phyloP scores from a whole-genome alignment of 1,140 invertebrate species.

The Notospermus geniculatus region DNA sequence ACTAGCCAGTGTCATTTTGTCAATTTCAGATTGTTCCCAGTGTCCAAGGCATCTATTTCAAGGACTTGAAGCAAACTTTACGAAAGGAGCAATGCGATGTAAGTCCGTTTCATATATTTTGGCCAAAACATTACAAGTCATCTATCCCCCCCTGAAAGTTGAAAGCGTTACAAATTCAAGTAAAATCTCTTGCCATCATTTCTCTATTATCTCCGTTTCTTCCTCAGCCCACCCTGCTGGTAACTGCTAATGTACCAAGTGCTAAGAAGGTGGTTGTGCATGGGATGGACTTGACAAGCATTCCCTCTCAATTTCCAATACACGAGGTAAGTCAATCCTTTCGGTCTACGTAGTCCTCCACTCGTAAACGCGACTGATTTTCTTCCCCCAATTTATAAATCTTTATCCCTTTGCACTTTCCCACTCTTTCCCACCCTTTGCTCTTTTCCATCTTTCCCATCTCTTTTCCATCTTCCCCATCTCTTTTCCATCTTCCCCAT shows the following conservation, averaged over 20 bases:
- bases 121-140: no score
- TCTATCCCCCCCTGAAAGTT: no score
- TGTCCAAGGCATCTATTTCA: slow-evolving; percentile 99
- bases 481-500: no score
- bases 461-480: no score
- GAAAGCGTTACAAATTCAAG: no score
- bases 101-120: slow-evolving; percentile 38
- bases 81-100: slow-evolving; percentile 98
- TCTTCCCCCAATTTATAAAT: no score
- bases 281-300: slow-evolving; percentile 88
- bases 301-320: slow-evolving; percentile 97
- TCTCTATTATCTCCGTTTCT: slow-evolving; percentile 10
- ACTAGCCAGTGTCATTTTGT: no score
- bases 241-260: slow-evolving; percentile 97
- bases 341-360: no score
- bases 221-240: slow-evolving; percentile 76
- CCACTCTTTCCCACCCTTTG: background rate
- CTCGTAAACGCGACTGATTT: no score
- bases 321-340: slow-evolving; percentile 81
- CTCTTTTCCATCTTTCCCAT: no score
- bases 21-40: slow-evolving; percentile 76
- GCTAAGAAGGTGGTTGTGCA: slow-evolving; percentile 99
- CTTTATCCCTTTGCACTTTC: background rate
- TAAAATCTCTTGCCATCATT: no score
- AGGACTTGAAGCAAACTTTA: slow-evolving; percentile 97